A percentile compares a stretch with the other conserved stretches of the same genome.
These are phyloP conservation scores for Tiliacea citrago DNA, from an alignment of 2,888 invertebrate genomes.

Conservation along the genomic window DNA sequence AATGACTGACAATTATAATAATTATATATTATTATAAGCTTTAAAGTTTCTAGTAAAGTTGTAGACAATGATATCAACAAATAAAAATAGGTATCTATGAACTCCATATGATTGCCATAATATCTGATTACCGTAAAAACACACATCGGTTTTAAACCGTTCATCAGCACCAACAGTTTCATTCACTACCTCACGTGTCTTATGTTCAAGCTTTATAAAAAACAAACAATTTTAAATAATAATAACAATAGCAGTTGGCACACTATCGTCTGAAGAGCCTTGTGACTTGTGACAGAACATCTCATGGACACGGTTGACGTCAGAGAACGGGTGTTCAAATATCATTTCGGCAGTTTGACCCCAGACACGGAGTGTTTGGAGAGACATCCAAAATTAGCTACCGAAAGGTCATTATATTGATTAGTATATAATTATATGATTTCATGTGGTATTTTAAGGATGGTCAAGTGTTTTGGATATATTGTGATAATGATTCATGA, in stretches of 20 bases:
- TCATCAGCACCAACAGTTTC: background rate
- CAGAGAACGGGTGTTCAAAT: slow-evolving; percentile 66
- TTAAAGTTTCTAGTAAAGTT: background rate
- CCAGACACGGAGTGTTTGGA: slow-evolving; percentile 52
- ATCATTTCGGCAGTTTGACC: slow-evolving; percentile 60
- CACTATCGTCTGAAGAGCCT: slow-evolving; percentile 50
- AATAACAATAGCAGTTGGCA: slow-evolving; percentile 43
- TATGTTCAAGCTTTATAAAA: slow-evolving; percentile 3
- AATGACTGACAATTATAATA: no score
- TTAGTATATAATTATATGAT: slow-evolving; percentile 10
- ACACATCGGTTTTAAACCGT: background rate
- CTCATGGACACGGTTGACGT: slow-evolving; percentile 75
- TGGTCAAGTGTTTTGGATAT: background rate
- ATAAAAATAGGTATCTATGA: background rate
- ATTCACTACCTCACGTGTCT: background rate
- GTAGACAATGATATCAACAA: background rate
- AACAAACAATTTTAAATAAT: slow-evolving; percentile 25
- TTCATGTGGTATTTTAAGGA: slow-evolving; percentile 2
- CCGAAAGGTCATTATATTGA: slow-evolving; percentile 31
- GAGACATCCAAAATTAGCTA: slow-evolving; percentile 55
- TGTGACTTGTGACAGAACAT: slow-evolving; percentile 64
- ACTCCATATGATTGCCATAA: background rate
- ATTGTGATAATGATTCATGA: background rate
- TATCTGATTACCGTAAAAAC: background rate
- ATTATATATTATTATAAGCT: background rate